Conservation (phyloP, 2,797 vertebrate genomes). For the Crenuchus spilurus region DNA sequence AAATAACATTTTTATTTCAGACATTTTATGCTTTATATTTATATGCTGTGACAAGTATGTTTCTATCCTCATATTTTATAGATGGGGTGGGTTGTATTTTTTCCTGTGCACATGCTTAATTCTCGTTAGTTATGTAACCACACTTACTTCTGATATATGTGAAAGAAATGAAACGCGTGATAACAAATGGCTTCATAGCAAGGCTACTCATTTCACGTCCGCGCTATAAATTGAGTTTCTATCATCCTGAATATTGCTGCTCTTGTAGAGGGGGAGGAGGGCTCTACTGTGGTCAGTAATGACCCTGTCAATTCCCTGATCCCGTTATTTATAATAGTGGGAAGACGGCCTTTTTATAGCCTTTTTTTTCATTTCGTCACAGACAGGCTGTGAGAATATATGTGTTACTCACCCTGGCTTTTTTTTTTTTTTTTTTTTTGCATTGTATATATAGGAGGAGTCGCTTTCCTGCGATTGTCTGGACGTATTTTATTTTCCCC, state of each 20-base stretch:
- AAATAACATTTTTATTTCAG: no score
- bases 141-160: neutral
- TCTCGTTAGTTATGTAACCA: neutral
- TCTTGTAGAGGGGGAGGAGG: neutral
- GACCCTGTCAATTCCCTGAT: slow-evolving; percentile 32
- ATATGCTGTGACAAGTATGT: no score
- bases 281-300: slow-evolving; percentile 22
- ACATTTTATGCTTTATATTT: no score
- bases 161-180: slow-evolving; percentile 4
- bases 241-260: slow-evolving; percentile 6
- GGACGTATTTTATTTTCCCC: slow-evolving; percentile 37
- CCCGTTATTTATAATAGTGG: slow-evolving; percentile 43
- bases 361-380: slow-evolving; percentile 10
- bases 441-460: slow-evolving; percentile 80
- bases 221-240: neutral
- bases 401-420: slow-evolving; percentile 46
- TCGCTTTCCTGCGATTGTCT: slow-evolving; percentile 87
- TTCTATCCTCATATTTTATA: no score
- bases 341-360: slow-evolving; percentile 24
- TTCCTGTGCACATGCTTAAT: neutral
- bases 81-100: neutral
- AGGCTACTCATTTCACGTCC: neutral
- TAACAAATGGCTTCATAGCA: slow-evolving; percentile 31
- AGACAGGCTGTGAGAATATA: slow-evolving; percentile 36
- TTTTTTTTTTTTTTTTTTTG: slow-evolving; percentile 71